Conservation (phyloP, 2,113 vertebrate genomes). For the Cyphomyrus discorhynchus region DNA sequence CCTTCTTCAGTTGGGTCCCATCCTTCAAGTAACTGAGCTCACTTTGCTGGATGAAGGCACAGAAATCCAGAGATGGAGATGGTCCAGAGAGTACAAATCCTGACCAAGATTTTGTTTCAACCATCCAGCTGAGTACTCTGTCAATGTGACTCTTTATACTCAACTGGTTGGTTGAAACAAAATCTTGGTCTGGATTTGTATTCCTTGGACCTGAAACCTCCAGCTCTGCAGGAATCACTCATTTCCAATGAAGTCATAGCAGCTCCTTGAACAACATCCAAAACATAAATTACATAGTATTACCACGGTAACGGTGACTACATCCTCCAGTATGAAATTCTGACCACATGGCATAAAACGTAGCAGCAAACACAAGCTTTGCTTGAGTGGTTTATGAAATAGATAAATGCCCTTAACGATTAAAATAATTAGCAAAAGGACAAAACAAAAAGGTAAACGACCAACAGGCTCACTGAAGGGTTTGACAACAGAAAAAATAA, state of each 20-base stretch:
- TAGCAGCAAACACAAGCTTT: slow-evolving; percentile 34
- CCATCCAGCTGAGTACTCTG: too few relatives aligned
- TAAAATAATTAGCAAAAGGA: slow-evolving; percentile 10
- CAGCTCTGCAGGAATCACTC: not conserved
- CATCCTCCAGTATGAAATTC: slow-evolving; percentile 7
- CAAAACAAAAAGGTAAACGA: not conserved
- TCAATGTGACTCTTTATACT: too few relatives aligned
- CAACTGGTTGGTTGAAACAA: too few relatives aligned
- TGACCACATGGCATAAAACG: slow-evolving; percentile 11
- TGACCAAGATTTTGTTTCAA: too few relatives aligned
- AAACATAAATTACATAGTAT: not conserved
- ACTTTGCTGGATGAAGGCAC: not conserved
- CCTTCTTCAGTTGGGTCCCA: not conserved
- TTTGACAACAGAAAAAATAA: not conserved
- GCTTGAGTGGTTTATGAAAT: slow-evolving; percentile 29
- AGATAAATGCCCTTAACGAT: slow-evolving; percentile 16
- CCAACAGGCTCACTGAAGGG: not conserved
- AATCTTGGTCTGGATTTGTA: too few relatives aligned
- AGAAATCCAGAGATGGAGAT: not conserved
- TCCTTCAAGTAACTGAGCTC: not conserved
- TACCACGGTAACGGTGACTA: not conserved
- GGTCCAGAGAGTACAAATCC: too few relatives aligned
- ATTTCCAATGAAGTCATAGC: not conserved
- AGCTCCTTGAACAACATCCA: not conserved
- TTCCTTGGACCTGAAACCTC: too few relatives aligned